Base-by-base conservation (phyloP, 2,113 vertebrate species). In the Cololabis saira region DNA sequence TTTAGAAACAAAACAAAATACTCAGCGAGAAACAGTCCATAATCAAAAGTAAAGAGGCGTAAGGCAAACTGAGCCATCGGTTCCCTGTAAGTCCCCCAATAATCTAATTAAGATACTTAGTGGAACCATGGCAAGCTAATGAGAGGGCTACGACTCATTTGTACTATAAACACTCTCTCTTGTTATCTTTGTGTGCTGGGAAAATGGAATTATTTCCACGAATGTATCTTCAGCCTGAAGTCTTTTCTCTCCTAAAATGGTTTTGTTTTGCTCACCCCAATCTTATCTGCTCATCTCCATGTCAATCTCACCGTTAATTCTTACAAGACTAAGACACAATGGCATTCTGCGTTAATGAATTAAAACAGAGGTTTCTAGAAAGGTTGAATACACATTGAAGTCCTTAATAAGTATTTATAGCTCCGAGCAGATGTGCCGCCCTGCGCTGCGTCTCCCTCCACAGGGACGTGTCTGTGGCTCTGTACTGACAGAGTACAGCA, bases 211-310 rank as follows among this genome's bases (percentile, higher is more conserved):
- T 81, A 81, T 84, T 86, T 87, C 64, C 75, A 78, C 51, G 74
- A 82, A 71, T 69, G 57, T 71, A 78, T 84, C 71, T 81, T 14
- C 43, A 70, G 72, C 71, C 71, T 68, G 71, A 83, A 84, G 83
- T 78, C 73, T 64, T 30, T 50, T 72, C 45, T 76, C 69, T 71
- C 71, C 71, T 68, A 69, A 83, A 84, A 78, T 59, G 59, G 75
- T 85, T 90, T 87, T 79, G 66, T 82, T 88, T 86, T 83, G 62
- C 81, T 89, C 78, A 76, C 62, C 50, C 6, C 14, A 85, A 87
- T 88, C 86, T 83, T 71, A 77, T 89, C 67, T 54, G 56, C 50
- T 83, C 68, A 89, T 89, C 90, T 78, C 50, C 22, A 52, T 59
- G 64, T 63, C 53, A 65, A 83, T 86, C 78, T 76, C n/a, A 74